phyloP scores from a whole-genome alignment of 2,113 vertebrate species.

The Percina caprodes region DNA sequence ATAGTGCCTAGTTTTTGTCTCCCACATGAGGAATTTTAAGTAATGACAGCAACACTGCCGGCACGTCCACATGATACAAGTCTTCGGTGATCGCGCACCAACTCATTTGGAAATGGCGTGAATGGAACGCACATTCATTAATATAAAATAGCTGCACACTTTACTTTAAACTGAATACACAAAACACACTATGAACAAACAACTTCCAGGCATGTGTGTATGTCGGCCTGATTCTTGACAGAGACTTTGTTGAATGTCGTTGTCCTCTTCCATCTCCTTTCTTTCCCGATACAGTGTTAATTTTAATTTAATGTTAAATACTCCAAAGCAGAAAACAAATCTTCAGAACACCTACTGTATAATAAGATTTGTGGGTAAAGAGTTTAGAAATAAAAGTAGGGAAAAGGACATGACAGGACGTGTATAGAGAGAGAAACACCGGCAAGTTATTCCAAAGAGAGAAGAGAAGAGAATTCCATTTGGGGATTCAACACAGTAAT shows the following conservation, averaged over 20 bases:
- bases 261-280: not conserved
- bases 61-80: too few relatives aligned
- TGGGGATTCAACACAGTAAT: slow-evolving; percentile 62
- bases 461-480: slow-evolving; percentile 48
- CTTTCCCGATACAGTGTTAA: not conserved
- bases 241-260: not conserved
- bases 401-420: not conserved
- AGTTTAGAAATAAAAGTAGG: slow-evolving; percentile 3
- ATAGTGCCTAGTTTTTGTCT: too few relatives aligned
- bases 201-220: not conserved
- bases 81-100: too few relatives aligned
- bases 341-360: not conserved
- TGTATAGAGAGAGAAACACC: slow-evolving; percentile 16
- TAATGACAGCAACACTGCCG: too few relatives aligned
- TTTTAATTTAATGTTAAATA: slow-evolving; percentile 14
- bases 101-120: too few relatives aligned
- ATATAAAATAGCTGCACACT: too few relatives aligned
- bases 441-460: slow-evolving; percentile 43
- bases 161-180: not conserved
- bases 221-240: not conserved
- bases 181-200: not conserved
- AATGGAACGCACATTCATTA: too few relatives aligned
- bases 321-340: slow-evolving; percentile 12
- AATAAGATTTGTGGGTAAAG: not conserved
- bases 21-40: too few relatives aligned